Conservation (phyloP, 2,797 vertebrate genomes). For the Microctenopoma lineatum region DNA sequence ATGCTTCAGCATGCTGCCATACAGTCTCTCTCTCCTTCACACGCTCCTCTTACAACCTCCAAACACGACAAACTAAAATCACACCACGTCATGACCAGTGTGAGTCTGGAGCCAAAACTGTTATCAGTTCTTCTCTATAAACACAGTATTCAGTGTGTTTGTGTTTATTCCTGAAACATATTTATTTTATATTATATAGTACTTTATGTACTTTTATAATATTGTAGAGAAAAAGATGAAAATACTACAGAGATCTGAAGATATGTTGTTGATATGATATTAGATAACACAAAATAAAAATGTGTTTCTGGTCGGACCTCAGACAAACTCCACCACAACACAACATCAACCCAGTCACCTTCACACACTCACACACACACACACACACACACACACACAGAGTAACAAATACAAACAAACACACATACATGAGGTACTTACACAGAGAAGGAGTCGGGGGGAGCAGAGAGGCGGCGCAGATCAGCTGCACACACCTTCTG, state of each 20-base stretch:
- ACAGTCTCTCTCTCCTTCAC: slow-evolving; percentile 15
- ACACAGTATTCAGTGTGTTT: too few species aligned
- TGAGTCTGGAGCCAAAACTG: not conserved
- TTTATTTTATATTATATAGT: too few species aligned
- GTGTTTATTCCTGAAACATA: too few species aligned
- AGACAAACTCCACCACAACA: slow-evolving; percentile 19
- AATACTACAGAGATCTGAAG: too few species aligned
- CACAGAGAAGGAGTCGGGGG: slow-evolving; percentile 98
- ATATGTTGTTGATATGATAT: too few species aligned
- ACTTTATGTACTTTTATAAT: too few species aligned
- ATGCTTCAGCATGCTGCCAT: slow-evolving; percentile 50
- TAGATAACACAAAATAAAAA: too few species aligned
- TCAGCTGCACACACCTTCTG: slow-evolving; percentile 98
- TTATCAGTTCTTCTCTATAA: not conserved
- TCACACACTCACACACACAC: too few species aligned
- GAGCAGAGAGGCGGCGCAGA: slow-evolving; percentile 98
- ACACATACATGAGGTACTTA: slow-evolving; percentile 87
- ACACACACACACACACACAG: too few species aligned
- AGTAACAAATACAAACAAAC: not conserved
- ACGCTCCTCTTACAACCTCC: not conserved
- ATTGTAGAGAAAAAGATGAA: too few species aligned
- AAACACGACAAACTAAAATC: slow-evolving; percentile 6
- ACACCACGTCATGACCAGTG: slow-evolving; percentile 30
- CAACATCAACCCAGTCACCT: not conserved
- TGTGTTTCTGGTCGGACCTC: slow-evolving; percentile 1